Evolutionary conservation across 1,140 invertebrate species (phyloP), one percentile per base, ranked within the genome.

Genomic region (Anastrepha ludens): DNA sequence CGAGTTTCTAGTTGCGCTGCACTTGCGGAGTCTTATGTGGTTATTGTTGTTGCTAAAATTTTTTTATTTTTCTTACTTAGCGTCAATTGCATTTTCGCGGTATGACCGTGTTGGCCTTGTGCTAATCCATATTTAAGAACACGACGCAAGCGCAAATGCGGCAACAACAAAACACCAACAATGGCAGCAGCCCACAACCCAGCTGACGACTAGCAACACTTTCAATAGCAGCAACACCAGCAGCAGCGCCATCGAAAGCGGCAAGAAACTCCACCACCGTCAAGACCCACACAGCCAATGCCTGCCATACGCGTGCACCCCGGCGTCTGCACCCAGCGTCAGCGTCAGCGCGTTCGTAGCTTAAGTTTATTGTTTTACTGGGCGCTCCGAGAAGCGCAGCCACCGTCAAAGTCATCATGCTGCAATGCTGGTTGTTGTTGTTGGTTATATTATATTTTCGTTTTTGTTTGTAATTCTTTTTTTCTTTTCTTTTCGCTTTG

Each of bases 81-180:
- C 17, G 7, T 55, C 47, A 55, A 55, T 81, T 81, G 47, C 47
- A 55, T 55, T 20, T 44, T 13, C 6, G 15, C 1, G 70, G 11
- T 2, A 3, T 11, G 44, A 55, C 41, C 74, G n/a, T 29, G n/a
- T 81, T 81, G 47, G 47, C 74, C 74, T 81, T 81, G 74, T 55
- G 47, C 74, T 81, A 81, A 55, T 81, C 47, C 47, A 81, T 6
- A 81, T n/a, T 81, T 81, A 55, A 55, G 74, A 81, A 81, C 74
- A 81, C 74, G 6, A n/a, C 44, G 11, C 44, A 20, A 55, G 47
- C 47, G 47, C 50, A 50, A 78, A 50, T 50, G 47, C 47, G 41
- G 70, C 70, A 20, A 11, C 47, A 47, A 17, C 39, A 74, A 47
- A 44, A 74, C 15, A 29, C 47, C 70, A 62, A 2, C 60, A 1